phyloP scores from a whole-genome alignment of 2,113 vertebrate species.

The Anser brachyrhynchus region DNA sequence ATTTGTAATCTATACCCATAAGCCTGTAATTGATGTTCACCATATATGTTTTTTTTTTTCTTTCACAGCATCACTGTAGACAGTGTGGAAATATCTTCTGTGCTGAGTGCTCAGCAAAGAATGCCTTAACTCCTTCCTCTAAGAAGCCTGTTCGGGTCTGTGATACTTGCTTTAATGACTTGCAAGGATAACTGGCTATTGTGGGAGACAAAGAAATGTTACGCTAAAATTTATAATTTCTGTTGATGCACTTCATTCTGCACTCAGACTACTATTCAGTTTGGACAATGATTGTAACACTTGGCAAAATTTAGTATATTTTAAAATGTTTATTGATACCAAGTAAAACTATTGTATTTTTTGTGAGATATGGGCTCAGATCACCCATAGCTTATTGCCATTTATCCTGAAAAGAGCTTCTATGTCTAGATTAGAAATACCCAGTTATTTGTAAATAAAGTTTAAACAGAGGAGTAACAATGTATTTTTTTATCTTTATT shows the following conservation, averaged over 20 bases:
- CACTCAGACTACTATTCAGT: slow-evolving; percentile 78
- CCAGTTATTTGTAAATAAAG: slow-evolving; percentile 83
- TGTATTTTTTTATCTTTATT: slow-evolving; percentile 86
- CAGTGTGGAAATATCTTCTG: slow-evolving; percentile 99
- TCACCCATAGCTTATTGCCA: slow-evolving; percentile 72
- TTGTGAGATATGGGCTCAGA: slow-evolving; percentile 77
- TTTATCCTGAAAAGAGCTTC: slow-evolving; percentile 71
- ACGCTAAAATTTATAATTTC: slow-evolving; percentile 76
- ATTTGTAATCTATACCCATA: not conserved
- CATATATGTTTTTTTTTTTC: slow-evolving; percentile 36
- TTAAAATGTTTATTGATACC: slow-evolving; percentile 77
- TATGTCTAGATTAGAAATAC: slow-evolving; percentile 75
- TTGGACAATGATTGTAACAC: slow-evolving; percentile 79
- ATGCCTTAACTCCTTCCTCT: slow-evolving; percentile 94
- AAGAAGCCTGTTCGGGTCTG: slow-evolving; percentile 98
- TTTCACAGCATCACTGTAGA: slow-evolving; percentile 94
- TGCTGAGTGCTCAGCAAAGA: slow-evolving; percentile 91
- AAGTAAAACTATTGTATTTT: slow-evolving; percentile 81
- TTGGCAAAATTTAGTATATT: slow-evolving; percentile 77
- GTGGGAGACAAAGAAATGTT: slow-evolving; percentile 42
- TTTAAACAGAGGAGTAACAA: slow-evolving; percentile 80
- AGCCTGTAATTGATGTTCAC: not conserved
- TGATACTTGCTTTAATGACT: slow-evolving; percentile 91
- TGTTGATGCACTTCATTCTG: slow-evolving; percentile 83
- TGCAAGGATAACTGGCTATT: slow-evolving; percentile 85